Evolutionary conservation across 2,113 vertebrate genomes (phyloP).

Genomic region (Psilopogon haemacephalus): DNA sequence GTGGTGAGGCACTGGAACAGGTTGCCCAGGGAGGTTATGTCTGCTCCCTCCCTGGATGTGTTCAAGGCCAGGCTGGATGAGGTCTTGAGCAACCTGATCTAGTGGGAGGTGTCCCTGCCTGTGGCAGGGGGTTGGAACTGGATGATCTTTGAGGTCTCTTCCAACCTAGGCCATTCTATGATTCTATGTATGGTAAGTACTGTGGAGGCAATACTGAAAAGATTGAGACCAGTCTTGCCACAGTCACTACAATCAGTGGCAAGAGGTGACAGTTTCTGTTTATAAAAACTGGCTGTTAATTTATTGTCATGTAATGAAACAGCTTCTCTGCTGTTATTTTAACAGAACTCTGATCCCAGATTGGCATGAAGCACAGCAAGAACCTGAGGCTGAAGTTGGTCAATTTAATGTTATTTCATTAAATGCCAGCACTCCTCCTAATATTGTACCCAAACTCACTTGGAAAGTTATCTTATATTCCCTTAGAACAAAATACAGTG

Average conservation of each 20-base stretch:
- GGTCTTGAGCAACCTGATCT: no score
- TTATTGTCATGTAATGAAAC: not conserved
- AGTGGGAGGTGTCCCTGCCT: no score
- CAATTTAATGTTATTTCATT: no score
- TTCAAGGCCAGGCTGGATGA: no score
- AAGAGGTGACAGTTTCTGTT: not conserved
- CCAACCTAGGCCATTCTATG: no score
- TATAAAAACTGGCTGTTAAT: not conserved
- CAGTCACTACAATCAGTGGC: not conserved
- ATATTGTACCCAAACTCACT: not conserved
- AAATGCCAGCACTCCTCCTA: no score
- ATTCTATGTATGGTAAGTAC: not conserved
- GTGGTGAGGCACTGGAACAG: no score
- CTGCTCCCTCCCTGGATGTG: no score
- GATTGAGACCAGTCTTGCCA: not conserved
- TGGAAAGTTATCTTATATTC: not conserved
- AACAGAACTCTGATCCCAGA: not conserved
- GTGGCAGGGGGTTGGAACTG: no score
- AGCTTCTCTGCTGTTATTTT: not conserved
- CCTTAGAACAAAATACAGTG: not conserved
- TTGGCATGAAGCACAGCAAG: not conserved
- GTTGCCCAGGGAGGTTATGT: no score
- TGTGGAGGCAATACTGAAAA: not conserved
- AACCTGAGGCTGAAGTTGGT: not conserved
- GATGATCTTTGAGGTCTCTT: no score